phyloP scores from a whole-genome alignment of 2,113 vertebrate genomes.

The Ploceus nigricollis region DNA sequence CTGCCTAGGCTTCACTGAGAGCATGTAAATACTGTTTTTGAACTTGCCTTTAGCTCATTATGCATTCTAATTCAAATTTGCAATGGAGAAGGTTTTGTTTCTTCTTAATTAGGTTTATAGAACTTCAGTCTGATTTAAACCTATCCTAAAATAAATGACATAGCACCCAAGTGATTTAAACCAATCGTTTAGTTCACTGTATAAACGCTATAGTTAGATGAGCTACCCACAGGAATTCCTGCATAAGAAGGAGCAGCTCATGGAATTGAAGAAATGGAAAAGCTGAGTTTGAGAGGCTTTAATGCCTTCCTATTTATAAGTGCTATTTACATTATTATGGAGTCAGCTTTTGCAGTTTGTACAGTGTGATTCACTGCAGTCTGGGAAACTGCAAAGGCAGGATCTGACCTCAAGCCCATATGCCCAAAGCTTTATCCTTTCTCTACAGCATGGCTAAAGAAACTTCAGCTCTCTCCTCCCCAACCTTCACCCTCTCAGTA shows the following conservation, averaged over 20 bases:
- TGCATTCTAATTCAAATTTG: constrained; percentile 2
- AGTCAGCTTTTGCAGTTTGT: background rate
- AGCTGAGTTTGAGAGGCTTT: background rate
- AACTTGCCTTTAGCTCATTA: background rate
- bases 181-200: background rate
- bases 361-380: background rate
- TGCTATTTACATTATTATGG: background rate
- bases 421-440: background rate
- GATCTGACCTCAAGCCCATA: background rate
- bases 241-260: background rate
- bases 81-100: background rate
- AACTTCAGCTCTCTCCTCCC: background rate
- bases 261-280: background rate
- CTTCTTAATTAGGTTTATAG: background rate
- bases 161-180: background rate
- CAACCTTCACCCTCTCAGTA: background rate
- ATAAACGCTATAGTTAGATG: background rate
- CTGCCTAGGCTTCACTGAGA: background rate
- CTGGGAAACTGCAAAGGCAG: background rate
- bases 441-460: background rate
- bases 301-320: background rate
- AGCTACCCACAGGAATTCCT: background rate
- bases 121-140: background rate
- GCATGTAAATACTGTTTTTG: background rate
- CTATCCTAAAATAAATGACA: background rate